Conservation (phyloP, 2,888 invertebrate species). For the Oscheius myriophilus region DNA sequence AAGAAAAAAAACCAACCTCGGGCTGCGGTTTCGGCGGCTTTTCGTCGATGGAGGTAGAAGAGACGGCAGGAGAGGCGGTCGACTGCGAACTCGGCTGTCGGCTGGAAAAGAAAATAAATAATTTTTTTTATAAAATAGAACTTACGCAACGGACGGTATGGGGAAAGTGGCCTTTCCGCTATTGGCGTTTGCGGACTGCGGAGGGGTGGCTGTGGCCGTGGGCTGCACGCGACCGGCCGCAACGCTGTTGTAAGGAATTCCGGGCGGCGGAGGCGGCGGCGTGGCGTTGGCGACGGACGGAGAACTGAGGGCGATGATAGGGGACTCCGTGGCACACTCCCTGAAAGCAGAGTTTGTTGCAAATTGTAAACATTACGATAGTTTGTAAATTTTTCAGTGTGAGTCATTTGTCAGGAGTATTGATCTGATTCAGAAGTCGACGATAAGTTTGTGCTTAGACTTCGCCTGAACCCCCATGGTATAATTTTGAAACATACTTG, state of each 20-base stretch:
- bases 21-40: conserved; percentile 24
- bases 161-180: conserved; percentile 31
- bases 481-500: too few relatives aligned
- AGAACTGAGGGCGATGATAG: conserved; percentile 10
- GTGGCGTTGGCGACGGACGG: neutral
- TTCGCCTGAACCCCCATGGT: too few relatives aligned
- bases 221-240: conserved; percentile 54
- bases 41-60: conserved; percentile 17
- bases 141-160: conserved; percentile 31
- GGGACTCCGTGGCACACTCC: too few relatives aligned
- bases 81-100: conserved; percentile 27
- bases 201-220: conserved; percentile 25
- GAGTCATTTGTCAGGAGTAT: too few relatives aligned
- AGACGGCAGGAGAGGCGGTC: conserved; percentile 14
- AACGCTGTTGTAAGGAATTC: conserved; percentile 67
- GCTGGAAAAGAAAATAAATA: conserved; percentile 17
- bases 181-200: conserved; percentile 13
- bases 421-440: too few relatives aligned
- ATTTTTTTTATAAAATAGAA: neutral
- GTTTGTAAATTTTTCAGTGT: too few relatives aligned
- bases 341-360: too few relatives aligned
- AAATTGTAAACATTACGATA: too few relatives aligned
- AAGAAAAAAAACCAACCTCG: conserved; percentile 26
- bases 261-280: conserved; percentile 60
- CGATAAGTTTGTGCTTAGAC: too few relatives aligned